A percentile compares a stretch with the other conserved stretches of the same genome.
Evolutionary conservation across 2,888 invertebrate species (phyloP).

Genomic region (Hartigia nigra): DNA sequence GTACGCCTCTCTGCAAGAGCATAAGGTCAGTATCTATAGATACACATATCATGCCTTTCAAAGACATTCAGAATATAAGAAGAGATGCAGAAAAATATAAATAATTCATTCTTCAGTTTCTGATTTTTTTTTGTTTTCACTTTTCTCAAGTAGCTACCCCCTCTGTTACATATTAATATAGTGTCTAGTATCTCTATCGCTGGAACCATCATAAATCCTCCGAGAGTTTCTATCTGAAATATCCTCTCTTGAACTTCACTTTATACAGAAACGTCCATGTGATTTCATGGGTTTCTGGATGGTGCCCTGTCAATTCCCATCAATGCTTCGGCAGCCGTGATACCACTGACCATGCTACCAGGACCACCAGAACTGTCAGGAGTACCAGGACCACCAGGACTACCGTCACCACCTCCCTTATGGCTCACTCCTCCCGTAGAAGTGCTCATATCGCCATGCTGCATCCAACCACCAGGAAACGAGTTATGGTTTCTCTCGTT

Average conservation of each 20-base stretch:
- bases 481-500: slow-evolving; percentile 62
- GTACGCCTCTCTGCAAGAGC: slow-evolving; percentile 86
- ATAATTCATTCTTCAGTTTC: neutral
- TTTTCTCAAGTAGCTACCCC: neutral
- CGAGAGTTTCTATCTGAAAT: neutral
- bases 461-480: slow-evolving; percentile 54
- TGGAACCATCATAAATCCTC: neutral
- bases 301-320: slow-evolving; percentile 58
- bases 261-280: slow-evolving; percentile 57
- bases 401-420: slow-evolving; percentile 60
- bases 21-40: slow-evolving; percentile 74
- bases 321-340: slow-evolving; percentile 56
- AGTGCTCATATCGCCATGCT: slow-evolving; percentile 53
- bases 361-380: neutral
- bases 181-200: neutral
- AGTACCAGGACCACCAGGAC: slow-evolving; percentile 49
- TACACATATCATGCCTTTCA: neutral
- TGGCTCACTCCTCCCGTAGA: slow-evolving; percentile 58
- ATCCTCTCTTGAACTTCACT: neutral
- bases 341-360: slow-evolving; percentile 30
- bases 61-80: neutral
- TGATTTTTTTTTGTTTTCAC: neutral
- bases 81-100: neutral
- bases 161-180: neutral
- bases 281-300: slow-evolving; percentile 58